phyloP scores from a whole-genome alignment of 2,888 invertebrate species.

The Mythimna ferrago region DNA sequence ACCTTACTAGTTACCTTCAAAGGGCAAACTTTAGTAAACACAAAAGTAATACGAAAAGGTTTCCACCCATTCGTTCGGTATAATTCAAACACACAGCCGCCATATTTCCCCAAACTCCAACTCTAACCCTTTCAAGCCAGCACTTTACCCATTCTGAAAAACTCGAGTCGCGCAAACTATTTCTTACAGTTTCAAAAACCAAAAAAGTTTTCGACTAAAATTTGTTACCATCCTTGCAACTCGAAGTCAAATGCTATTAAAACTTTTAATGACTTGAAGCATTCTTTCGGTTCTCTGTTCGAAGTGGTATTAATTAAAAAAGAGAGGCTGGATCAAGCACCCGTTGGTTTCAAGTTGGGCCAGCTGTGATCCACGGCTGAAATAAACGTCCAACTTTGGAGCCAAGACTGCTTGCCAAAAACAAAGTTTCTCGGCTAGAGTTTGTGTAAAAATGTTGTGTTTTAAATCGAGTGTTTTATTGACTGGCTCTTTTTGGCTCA shows the following conservation, averaged over 20 bases:
- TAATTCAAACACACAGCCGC: conserved; percentile 34
- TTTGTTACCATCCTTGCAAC: conserved; percentile 83
- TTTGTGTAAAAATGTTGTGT: conserved; percentile 67
- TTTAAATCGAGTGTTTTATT: conserved; percentile 63
- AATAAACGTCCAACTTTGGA: conserved; percentile 66
- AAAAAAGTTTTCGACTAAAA: conserved; percentile 82
- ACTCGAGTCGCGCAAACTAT: conserved; percentile 62
- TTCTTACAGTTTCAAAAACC: conserved; percentile 73
- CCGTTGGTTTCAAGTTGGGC: conserved; percentile 72
- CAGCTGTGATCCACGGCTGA: conserved; percentile 67
- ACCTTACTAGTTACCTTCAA: not conserved
- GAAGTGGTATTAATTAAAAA: conserved; percentile 90
- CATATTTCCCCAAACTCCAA: conserved; percentile 48
- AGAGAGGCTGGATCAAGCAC: conserved; percentile 83
- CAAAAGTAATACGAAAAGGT: conserved; percentile 15
- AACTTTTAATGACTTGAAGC: conserved; percentile 90
- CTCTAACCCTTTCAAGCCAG: conserved; percentile 35
- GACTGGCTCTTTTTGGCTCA: conserved; percentile 48
- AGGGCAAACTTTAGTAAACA: conserved; percentile 3
- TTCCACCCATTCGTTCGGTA: not conserved
- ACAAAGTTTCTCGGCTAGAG: conserved; percentile 66
- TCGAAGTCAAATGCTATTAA: conserved; percentile 89
- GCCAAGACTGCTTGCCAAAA: conserved; percentile 71
- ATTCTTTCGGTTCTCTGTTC: conserved; percentile 88
- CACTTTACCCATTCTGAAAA: conserved; percentile 59